Evolutionary conservation across 1,140 invertebrate species (phyloP), one percentile per base, ranked within the genome.

Genomic region (Andrena cerasifolii): DNA sequence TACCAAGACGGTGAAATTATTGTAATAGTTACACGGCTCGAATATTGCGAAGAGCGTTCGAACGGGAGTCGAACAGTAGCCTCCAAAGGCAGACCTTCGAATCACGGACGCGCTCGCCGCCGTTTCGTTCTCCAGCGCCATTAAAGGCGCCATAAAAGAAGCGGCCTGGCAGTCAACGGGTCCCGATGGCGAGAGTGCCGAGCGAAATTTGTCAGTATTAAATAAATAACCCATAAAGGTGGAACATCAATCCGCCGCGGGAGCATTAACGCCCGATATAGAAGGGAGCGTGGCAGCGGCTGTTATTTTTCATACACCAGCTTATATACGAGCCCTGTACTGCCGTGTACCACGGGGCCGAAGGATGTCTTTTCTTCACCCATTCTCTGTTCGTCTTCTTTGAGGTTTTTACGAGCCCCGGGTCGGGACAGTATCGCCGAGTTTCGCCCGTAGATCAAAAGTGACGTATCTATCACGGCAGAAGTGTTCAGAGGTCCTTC

Each of bases 211-310:
- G 91, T 92, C 90, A 90, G 90, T 90, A 91, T 92, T 92, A 92
- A 91, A 92, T 92, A 91, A 93, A 92, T 92, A 92, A 91, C 88
- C 88, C 90, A 92, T 92, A 92, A 92, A 92, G 85, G 85, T 78
- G 79, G 80, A 90, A 89, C 90, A 92, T 92, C 90, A 90, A 92
- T 92, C 88, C 88, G 65, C 86, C 75, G 87, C 83, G 79, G 87
- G 88, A 88, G 85, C 90, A 92, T 92, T 92, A 92, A 91, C 91
- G 90, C 87, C 87, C 90, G 89, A 92, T 92, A 92, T 87, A 82
- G 36, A 40, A 82, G 85, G 68, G 59, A 31, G 18, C 40, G 63
- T 74, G 66, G 80, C 72, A 72, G 81, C 76, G 89, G 88, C 89
- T 91, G 88, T 92, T 92, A 92, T 92, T 92, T 92, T 91, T 92